Evolutionary conservation across 2,888 invertebrate species (phyloP), one percentile per base, ranked within the genome.

Genomic region (Papilio elwesi): DNA sequence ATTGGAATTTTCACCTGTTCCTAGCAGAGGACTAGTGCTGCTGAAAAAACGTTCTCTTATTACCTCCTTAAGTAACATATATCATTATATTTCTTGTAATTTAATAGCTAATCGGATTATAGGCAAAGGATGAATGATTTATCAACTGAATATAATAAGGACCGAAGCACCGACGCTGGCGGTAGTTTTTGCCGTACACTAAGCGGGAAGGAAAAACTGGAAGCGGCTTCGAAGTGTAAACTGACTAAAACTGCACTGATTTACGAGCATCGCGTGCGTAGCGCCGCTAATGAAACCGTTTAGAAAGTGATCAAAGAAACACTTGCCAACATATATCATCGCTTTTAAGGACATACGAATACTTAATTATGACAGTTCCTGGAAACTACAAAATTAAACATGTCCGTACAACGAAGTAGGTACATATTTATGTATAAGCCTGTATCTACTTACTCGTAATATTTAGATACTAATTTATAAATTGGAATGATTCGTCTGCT

Each of bases 231-330:
- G 64, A 66, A 51, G 66, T 59, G 52, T 66, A 66, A 59, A 66
- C 65, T 43, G 48, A 55, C 57, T 57, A 66, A 66, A 71, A 71
- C 12, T 57, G 48, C 59, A 59, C 52, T 71, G 59, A 71, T 66
- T 71, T 71, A 71, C 51, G 43, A 38, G 1, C n/a, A 38, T 71
- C 36, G 71, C 66, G 71, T 59, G 71, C 47, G 38, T 43, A 10
- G 6, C 11, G 49, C 16, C 15, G 51, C 59, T 59, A 52, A 71
- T 59, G 57, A 66, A 59, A 47, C 43, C 66, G 49, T 71, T 66
- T 71, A 71, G 66, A 71, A 71, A 71, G 66, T 66, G 52, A 51
- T 66, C 26, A 67, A 38, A 55, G 53, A 70, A 70, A 55, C 36
- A 55, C 52, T 64, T 55, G 55, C 10, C 48, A 16, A 47, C 16